phyloP scores from a whole-genome alignment of 2,113 vertebrate species.

The Hippopotamus amphibius region DNA sequence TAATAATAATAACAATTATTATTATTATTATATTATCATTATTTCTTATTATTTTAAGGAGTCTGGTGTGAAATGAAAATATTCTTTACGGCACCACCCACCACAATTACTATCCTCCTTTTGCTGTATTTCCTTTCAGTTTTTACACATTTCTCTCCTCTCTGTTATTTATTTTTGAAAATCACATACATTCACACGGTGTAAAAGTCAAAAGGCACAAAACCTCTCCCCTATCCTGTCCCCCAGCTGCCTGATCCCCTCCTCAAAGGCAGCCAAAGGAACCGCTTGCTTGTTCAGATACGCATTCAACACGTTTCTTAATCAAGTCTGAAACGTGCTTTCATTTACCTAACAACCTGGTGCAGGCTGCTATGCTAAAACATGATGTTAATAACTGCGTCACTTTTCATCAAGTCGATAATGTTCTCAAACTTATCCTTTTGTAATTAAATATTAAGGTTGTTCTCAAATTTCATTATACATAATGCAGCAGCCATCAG shows the following conservation, averaged over 20 bases:
- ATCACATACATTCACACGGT: background rate
- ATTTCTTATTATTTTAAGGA: background rate
- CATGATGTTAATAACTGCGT: background rate
- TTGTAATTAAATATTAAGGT: background rate
- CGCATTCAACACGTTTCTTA: background rate
- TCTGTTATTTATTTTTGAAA: background rate
- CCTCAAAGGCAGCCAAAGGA: background rate
- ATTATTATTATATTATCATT: background rate
- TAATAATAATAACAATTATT: background rate
- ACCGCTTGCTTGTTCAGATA: background rate
- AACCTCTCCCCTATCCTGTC: too few species aligned
- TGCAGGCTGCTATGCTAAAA: background rate
- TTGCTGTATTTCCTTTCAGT: background rate
- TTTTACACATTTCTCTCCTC: background rate
- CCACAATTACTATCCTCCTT: background rate
- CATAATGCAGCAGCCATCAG: background rate
- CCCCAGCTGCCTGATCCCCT: background rate
- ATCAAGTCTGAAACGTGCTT: background rate
- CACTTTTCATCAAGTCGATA: background rate
- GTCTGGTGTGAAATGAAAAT: background rate
- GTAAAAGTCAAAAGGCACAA: background rate
- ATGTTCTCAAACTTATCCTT: background rate
- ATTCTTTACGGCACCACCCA: background rate
- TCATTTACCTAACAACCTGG: background rate
- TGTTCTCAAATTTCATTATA: background rate